Conservation (phyloP, 2,113 vertebrate species). For the Neomonachus schauinslandi region DNA sequence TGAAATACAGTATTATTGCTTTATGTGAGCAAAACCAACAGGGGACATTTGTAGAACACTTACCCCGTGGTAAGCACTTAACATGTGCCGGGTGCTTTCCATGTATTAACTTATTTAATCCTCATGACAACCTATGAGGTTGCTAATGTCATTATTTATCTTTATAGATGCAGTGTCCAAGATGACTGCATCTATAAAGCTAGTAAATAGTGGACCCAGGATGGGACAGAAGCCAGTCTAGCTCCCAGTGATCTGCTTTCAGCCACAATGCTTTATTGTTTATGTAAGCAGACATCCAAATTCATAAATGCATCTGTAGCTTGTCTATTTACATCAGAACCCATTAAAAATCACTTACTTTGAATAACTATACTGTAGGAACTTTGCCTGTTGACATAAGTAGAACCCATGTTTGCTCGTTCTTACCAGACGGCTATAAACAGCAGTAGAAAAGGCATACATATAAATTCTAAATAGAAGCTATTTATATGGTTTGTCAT, state of each 20-base stretch:
- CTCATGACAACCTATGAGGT: neutral
- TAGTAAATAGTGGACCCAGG: neutral
- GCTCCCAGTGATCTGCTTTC: neutral
- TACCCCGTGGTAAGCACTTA: neutral
- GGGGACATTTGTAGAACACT: neutral
- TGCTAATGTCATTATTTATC: conserved; percentile 7
- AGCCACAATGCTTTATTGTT: neutral
- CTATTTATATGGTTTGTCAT: conserved; percentile 1
- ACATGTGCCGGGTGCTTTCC: neutral
- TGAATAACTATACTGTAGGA: conserved; percentile 13
- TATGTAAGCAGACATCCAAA: conserved; percentile 24
- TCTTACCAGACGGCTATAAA: neutral
- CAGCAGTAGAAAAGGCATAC: neutral
- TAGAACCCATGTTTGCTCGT: neutral
- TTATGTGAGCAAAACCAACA: neutral
- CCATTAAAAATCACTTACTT: neutral
- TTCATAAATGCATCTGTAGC: neutral
- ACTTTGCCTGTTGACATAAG: conserved; percentile 18
- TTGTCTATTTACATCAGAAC: neutral
- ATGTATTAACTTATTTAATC: conserved; percentile 8
- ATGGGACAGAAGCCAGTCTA: neutral
- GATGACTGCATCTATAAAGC: neutral
- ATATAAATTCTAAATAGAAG: neutral
- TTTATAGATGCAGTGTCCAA: neutral
- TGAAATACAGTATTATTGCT: neutral